Evolutionary conservation across 1,140 invertebrate species (phyloP), one percentile per base, ranked within the genome.

Genomic region (Eubasilissa regina): DNA sequence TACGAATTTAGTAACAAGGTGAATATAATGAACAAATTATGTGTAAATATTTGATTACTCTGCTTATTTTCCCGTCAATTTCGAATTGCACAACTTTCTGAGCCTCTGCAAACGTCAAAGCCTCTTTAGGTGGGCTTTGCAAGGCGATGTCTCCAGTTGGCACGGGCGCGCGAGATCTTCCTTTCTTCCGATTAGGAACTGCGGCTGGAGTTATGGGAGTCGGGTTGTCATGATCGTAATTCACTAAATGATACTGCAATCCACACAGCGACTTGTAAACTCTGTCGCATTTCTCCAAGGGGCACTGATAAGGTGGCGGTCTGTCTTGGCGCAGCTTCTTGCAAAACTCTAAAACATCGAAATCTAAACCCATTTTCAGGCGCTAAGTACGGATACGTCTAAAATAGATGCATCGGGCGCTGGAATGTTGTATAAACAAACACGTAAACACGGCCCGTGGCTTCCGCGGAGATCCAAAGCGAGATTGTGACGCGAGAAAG

Each of bases 81-180:
- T 97, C 95, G 82, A 97, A 94, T 86, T 96, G 95, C 0, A 97
- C 94, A 53, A 95, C 91, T 87, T 94, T 93, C 84, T 96, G 94
- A 13, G 94, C 91, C 86, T 96, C 94, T 35, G 93, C 93, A 87
- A 94, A 95, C 15, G 93, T 94, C 47, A 95, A 85, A 45, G 91
- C 91, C 85, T 93, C 91, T 80, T 91, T 90, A 4, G 89, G 87
- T 35, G 88, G 87, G 75, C 87, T 88, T 85, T 90, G 85, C 76
- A 91, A 81, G 73, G 89, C 86, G 83, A 87, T 84, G 83, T 90
- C 87, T 55, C 89, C 82, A 66, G 90, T 89, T 72, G 89, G 85
- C 9, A 88, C 87, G 35, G 83, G 83, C 21, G 84, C 76, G 78
- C 89, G 86, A 3, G 89, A 84, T 56, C 85, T 89, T 83, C 91